Evolutionary conservation across 2,797 vertebrate genomes (phyloP), one percentile per base, ranked within the genome.

Genomic region (Cyprinella venusta): DNA sequence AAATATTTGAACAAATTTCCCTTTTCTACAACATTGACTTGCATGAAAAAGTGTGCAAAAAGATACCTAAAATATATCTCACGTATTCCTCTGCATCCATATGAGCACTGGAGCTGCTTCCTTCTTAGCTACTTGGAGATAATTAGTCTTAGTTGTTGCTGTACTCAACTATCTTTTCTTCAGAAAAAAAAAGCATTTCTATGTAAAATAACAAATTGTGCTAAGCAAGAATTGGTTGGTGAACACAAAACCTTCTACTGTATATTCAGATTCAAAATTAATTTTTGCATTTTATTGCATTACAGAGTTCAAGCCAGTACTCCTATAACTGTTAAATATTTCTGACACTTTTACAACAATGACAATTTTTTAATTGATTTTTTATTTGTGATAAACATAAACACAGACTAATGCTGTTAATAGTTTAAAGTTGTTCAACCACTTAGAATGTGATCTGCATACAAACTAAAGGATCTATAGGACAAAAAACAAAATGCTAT

Each of bases 21-120:
- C 10, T 69, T 79, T 38, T 79, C 30, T 79, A 79, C 63, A n/a
- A 38, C 30, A 65, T 65, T 50, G 42, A 50, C 26, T 48, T n/a
- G 26, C 61, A 64, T 64, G 4, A 38, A 56, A 71, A 33, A 26
- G 40, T 30, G 4, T 13, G 8, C 45, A 67, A 64, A 65, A 50
- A 78, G 26, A 36, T 54, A 10, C 42, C 36, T 64, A 33, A 64
- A 71, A 5, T 3, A 64, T 15, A 36, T 30, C 15, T 79, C 13
- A 33, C 24, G 4, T 65, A 30, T 50, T 64, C 26, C 6, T 76
- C 16, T 26, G 59, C 16, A 45, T 40, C 56, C 24, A 30, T 79
- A 19, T 30, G 68, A 45, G 26, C 26, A 33, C 61, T 50, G 19
- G 45, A 67, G 21, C 21, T 33, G 5, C 33, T 33, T 33, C 33